Evolutionary conservation across 2,797 vertebrate genomes (phyloP), one percentile per base, ranked within the genome.

Genomic region (Corythornis leucogaster): DNA sequence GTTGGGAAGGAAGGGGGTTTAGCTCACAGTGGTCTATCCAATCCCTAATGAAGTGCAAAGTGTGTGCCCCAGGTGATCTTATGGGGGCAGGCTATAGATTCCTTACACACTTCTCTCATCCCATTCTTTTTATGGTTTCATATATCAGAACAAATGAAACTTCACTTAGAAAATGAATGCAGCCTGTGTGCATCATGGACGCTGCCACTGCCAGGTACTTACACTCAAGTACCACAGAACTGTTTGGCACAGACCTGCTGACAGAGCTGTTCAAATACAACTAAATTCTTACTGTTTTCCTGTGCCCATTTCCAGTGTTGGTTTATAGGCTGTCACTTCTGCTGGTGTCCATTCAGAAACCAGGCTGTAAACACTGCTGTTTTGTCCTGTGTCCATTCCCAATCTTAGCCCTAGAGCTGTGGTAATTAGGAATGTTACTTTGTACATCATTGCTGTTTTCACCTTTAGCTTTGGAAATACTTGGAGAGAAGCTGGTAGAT

Each of bases 11-110:
- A 76, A 35, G 11, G 48, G 43, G 12, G 8, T 31, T 83, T 21
- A 18, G 21, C 28, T 55, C 40, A 14, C 10, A 18, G 31, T 1
- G 0, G 9, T 28, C 26, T 38, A 11, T 31, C 20, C 11, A 63
- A 14, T 74, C 40, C 48, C 2, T 45, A 42, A 4, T 0, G 17
- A 0, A 2, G 5, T 54, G 35, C 38, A 71, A 54, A 53, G 4
- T 2, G 0, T 46, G 38, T 79, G 30, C 5, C n/a, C 22, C 61
- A 43, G 12, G 20, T 61, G 45, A 16, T 67, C 15, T n/a, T 48
- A 28, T 6, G 9, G 25, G 31, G 31, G 11, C 73, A 84, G 19
- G 55, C 43, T 83, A 20, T 16, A 54, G 5, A 33, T 53, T 80
- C 35, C 53, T 55, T 28, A 33, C 4, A 31, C 4, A 1, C 13